A percentile compares a stretch with the other conserved stretches of the same genome.
These are phyloP conservation scores for Leptopilina clavipes DNA, from an alignment of 1,140 invertebrate genomes.

Conservation along the genomic window DNA sequence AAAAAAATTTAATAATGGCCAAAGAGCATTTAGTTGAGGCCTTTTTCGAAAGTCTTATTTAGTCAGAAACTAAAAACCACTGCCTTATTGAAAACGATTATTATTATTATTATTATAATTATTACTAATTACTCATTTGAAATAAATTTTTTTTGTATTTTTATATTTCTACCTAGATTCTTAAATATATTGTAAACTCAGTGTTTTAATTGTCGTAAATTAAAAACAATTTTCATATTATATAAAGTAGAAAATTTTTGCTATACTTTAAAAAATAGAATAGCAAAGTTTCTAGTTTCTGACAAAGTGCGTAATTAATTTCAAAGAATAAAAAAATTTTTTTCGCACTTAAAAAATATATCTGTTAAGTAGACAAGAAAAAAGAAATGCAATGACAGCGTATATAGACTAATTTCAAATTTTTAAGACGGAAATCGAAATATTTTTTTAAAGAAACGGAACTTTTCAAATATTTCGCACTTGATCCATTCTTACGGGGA, in stretches of 20 bases:
- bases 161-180: too few species aligned
- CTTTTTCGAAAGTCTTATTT: slow-evolving; percentile 19
- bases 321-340: neutral
- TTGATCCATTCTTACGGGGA: neutral
- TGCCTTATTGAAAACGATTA: neutral
- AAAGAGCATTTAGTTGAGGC: slow-evolving; percentile 8
- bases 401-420: slow-evolving; percentile 12
- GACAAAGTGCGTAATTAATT: slow-evolving; percentile 18
- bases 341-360: neutral
- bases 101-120: neutral
- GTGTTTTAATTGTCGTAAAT: neutral
- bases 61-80: slow-evolving; percentile 22
- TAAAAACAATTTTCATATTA: neutral
- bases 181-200: too few species aligned
- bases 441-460: slow-evolving; percentile 17
- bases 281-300: slow-evolving; percentile 8
- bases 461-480: neutral
- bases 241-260: neutral
- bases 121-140: too few species aligned
- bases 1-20: slow-evolving; percentile 18
- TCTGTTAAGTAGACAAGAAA: neutral
- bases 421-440: neutral
- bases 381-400: neutral
- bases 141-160: too few species aligned
- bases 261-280: neutral